Conservation (phyloP, 2,797 vertebrate species). For the Gymnodraco acuticeps region DNA sequence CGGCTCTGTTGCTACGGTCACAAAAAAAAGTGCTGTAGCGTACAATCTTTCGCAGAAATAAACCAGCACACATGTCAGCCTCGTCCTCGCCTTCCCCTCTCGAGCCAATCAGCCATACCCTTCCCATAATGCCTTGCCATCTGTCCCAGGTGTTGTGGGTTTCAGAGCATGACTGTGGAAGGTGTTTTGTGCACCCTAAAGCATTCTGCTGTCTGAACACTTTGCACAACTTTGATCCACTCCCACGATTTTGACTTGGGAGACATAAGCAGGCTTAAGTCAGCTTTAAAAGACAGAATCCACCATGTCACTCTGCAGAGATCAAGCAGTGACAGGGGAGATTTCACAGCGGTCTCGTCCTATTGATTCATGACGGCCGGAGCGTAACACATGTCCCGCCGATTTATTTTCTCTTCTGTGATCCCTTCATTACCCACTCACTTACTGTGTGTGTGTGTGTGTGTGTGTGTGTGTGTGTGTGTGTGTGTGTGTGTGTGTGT, state of each 20-base stretch:
- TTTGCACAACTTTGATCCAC: slow-evolving; percentile 9
- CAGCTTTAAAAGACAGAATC: slow-evolving; percentile 50
- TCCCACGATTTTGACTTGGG: slow-evolving; percentile 18
- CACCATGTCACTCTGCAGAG: slow-evolving; percentile 38
- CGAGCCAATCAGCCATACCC: slow-evolving; percentile 58
- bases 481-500: slow-evolving; percentile 44
- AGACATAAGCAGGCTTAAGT: slow-evolving; percentile 49
- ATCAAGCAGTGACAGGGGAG: slow-evolving; percentile 36
- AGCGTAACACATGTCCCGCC: slow-evolving; percentile 43
- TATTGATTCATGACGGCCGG: slow-evolving; percentile 61
- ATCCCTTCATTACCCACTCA: slow-evolving; percentile 60
- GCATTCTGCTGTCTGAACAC: not conserved
- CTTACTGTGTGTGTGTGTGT: slow-evolving; percentile 31
- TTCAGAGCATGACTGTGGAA: slow-evolving; percentile 62
- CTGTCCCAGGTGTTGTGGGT: slow-evolving; percentile 77
- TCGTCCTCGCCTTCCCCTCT: slow-evolving; percentile 27
- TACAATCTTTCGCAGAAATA: slow-evolving; percentile 51
- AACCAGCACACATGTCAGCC: slow-evolving; percentile 68
- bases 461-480: slow-evolving; percentile 43
- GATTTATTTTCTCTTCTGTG: slow-evolving; percentile 62
- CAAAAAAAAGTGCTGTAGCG: slow-evolving; percentile 6
- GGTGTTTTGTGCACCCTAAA: slow-evolving; percentile 3
- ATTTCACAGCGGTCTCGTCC: slow-evolving; percentile 53
- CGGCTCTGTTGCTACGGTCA: slow-evolving; percentile 17
- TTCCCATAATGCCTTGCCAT: slow-evolving; percentile 71